phyloP scores from a whole-genome alignment of 2,113 vertebrate genomes.

The Egretta garzetta region DNA sequence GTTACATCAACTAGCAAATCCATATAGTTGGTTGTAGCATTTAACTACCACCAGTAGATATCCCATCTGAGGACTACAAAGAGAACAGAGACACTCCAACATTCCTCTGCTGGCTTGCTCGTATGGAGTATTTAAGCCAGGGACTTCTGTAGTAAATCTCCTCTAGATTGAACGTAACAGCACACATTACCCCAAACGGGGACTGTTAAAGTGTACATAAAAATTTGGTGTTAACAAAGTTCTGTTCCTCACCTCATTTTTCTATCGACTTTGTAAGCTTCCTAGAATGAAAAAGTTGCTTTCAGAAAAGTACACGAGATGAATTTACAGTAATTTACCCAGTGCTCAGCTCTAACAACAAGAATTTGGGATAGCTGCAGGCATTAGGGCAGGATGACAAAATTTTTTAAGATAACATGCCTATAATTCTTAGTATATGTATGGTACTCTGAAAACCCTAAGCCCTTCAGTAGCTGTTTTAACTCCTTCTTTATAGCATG shows the following conservation, averaged over 20 bases:
- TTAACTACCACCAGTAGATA: background rate
- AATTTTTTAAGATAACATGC: background rate
- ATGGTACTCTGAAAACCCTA: background rate
- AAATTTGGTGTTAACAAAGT: background rate
- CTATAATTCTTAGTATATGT: background rate
- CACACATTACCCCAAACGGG: background rate
- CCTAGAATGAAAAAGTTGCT: background rate
- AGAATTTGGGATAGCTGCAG: background rate
- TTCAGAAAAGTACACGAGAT: background rate
- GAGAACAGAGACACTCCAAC: background rate
- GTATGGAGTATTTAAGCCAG: background rate
- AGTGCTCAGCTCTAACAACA: background rate
- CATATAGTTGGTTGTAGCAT: background rate
- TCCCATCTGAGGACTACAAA: background rate
- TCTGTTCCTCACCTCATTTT: background rate
- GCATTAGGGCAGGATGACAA: background rate
- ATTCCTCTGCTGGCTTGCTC: background rate
- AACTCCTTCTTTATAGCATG: background rate
- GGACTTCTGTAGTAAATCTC: background rate
- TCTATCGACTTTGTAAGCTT: background rate
- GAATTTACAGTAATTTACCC: background rate
- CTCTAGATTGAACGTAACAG: background rate
- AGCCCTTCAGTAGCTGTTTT: background rate
- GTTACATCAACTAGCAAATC: background rate
- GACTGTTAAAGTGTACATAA: background rate